Base-by-base conservation (phyloP, 2,797 vertebrate species). In the Cetoscarus ocellatus region DNA sequence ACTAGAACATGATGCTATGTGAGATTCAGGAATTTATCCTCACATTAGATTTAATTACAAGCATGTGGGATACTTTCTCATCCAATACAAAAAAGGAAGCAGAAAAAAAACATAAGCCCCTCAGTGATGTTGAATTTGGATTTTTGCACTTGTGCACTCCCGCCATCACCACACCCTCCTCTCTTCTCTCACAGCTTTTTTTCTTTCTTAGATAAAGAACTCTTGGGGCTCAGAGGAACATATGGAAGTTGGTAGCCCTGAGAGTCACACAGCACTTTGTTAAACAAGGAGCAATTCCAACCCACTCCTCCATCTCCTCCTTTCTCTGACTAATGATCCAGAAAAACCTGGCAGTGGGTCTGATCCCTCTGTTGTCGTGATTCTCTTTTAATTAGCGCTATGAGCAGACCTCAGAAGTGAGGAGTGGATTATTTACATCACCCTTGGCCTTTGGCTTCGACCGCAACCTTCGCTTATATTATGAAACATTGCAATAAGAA, bases 371-470 rank as follows among this genome's bases (percentile, higher is more conserved):
- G 87, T 94, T 91, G 71, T 91, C 70, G 68, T 86, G 79, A 92
- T 91, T 93, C 83, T 86, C 93, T 95, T 92, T 92, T 88, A 94
- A 95, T 92, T 90, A 94, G 81, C 57, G 87, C 75, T 90, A 72
- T 72, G 75, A 88, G 87, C 49, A 89, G 86, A 74, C 85, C 51
- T 83, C 59, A 80, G 53, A 75, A 89, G 65, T 65, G 55, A 90
- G 63, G 73, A 87, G 70, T 85, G 84, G 62, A 91, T 84, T 84
- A 87, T 91, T 88, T 88, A 90, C 80, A 88, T 86, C 73, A 87
- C 43, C 85, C 77, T 73, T 93, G 61, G 62, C 83, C 83, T 87
- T 81, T 55, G 60, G 83, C 73, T 82, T 64, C 76, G 65, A 87
- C 50, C 12, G 55, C 58, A 90, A 78, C 64, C 63, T 72, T 60